These are phyloP conservation scores for Periphyllus acericola DNA, from an alignment of 2,888 invertebrate species.

Conservation along the genomic window DNA sequence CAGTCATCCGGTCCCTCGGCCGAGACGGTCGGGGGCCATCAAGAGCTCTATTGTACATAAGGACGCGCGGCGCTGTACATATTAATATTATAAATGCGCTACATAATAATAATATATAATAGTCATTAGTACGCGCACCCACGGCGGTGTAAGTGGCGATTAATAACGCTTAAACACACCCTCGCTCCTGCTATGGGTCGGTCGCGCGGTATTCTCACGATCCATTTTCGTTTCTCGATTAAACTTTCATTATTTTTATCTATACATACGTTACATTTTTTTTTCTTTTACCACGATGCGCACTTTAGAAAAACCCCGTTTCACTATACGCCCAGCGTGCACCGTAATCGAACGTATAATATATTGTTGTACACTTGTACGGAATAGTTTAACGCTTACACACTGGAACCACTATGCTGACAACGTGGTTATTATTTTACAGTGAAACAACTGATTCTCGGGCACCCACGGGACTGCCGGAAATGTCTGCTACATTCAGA, in stretches of 20 bases:
- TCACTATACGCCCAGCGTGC: too few relatives aligned
- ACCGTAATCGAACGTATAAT: neutral
- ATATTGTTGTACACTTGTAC: neutral
- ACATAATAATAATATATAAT: neutral
- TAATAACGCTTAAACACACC: neutral
- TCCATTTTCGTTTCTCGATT: neutral
- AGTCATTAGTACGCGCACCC: neutral
- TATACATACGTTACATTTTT: neutral
- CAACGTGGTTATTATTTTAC: too few relatives aligned
- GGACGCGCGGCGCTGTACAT: neutral
- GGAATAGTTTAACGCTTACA: too few relatives aligned
- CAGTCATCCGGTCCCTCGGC: neutral
- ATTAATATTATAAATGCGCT: neutral
- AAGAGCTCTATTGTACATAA: neutral
- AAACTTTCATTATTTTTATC: neutral
- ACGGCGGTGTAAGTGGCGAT: conserved; percentile 1
- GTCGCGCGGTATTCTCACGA: neutral
- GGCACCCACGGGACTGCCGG: too few relatives aligned
- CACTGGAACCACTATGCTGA: too few relatives aligned
- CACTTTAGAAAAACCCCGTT: neutral
- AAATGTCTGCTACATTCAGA: too few relatives aligned
- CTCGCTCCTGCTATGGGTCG: neutral
- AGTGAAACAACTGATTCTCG: too few relatives aligned
- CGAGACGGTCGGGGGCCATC: neutral
- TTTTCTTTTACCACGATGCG: neutral